phyloP scores from a whole-genome alignment of 2,888 invertebrate genomes.

The Punctoribates punctum region DNA sequence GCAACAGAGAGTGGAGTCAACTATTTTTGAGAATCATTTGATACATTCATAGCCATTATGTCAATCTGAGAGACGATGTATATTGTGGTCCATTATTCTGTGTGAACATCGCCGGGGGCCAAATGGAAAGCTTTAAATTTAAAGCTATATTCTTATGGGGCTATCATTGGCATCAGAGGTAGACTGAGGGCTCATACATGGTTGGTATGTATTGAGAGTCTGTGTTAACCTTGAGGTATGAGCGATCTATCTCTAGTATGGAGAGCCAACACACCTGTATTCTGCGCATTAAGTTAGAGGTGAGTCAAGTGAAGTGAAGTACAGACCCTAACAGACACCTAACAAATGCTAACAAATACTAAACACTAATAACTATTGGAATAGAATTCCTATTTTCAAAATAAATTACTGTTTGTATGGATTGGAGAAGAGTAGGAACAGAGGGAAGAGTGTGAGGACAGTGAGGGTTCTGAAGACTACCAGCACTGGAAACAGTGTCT shows the following conservation, averaged over 20 bases:
- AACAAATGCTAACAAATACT: conserved; percentile 2
- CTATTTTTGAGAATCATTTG: conserved; percentile 16
- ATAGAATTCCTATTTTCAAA: background rate
- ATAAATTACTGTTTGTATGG: background rate
- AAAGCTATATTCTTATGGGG: background rate
- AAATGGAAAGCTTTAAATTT: conserved; percentile 24
- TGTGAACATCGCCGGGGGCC: conserved; percentile 9
- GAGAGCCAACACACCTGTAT: background rate
- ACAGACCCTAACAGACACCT: background rate
- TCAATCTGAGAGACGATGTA: conserved; percentile 16
- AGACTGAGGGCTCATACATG: no score
- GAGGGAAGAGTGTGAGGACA: no score
- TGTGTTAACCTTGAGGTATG: conserved; percentile 31
- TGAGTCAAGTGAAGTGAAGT: background rate
- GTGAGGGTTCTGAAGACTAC: no score
- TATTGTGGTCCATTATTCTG: conserved; percentile 32
- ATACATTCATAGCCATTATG: background rate
- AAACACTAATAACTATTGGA: background rate
- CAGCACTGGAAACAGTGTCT: no score
- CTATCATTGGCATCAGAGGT: background rate
- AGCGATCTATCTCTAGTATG: background rate
- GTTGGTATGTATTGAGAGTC: conserved; percentile 1
- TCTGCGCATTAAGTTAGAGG: conserved; percentile 29
- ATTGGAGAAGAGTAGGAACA: no score
- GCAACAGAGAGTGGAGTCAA: conserved; percentile 3